Evolutionary conservation across 30 jellyfish, hydroid and myxozoan species (phyloP).

Genomic region (Rhopilema esculentum): DNA sequence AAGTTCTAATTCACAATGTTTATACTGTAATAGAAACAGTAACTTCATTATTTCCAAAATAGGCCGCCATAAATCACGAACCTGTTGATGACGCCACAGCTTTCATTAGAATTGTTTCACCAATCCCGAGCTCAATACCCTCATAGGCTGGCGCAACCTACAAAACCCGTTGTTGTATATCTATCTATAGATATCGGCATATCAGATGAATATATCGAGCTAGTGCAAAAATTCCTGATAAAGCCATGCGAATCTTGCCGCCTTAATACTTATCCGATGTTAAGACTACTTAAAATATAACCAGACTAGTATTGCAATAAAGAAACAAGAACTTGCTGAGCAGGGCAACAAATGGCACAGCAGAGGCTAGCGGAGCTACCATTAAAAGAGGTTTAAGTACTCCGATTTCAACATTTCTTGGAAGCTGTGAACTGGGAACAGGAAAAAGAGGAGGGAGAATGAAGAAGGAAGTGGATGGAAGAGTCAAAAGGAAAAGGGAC

Average conservation of each 20-base stretch:
- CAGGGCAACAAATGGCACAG: no score
- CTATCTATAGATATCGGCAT: background rate
- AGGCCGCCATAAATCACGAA: conserved; percentile 5
- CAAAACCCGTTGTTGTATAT: no score
- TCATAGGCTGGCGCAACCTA: conserved; percentile 99
- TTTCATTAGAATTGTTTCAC: conserved; percentile 88
- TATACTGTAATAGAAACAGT: no score
- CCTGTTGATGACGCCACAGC: conserved; percentile 98
- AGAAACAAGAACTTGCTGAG: background rate
- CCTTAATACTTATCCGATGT: background rate
- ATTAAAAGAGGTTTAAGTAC: no score
- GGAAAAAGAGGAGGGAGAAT: background rate
- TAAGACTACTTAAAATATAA: background rate
- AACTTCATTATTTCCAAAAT: background rate
- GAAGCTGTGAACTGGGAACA: background rate
- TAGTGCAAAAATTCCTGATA: background rate
- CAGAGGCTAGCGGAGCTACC: no score
- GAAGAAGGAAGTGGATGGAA: background rate
- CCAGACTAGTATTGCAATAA: background rate
- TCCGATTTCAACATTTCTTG: background rate
- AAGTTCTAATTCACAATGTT: no score
- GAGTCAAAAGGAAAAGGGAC: background rate
- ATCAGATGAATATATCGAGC: background rate
- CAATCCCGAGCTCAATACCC: conserved; percentile 97
- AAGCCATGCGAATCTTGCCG: conserved; percentile 1